Base-by-base conservation (phyloP, 2,888 invertebrate species). In the Dolomedes plantarius region DNA sequence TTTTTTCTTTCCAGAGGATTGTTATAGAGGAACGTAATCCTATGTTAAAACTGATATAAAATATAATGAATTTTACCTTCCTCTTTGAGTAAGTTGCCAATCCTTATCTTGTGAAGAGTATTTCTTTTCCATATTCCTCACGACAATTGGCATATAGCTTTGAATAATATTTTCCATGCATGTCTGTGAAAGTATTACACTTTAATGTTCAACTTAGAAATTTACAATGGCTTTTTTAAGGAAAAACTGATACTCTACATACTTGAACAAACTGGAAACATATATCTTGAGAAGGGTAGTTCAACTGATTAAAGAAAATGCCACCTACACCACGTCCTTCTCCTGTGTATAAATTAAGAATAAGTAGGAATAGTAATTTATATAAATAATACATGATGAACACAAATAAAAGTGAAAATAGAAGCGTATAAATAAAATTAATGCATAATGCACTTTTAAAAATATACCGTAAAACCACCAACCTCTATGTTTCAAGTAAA, bases 251-350 rank as follows among this genome's bases (percentile, higher is more conserved):
- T 46, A 46, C 2, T n/a, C 2, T 23, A 36, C 68, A 69, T 76
- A 91, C 91, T 83, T 88, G 90, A 23, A 97, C 95, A 92, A 98
- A 98, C 16, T 94, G 90, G 90, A 88, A 98, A 0, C 94, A 95
- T n/a, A 93, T 92, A 7, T 95, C 93, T 90, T 95, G 95, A 89
- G 92, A 93, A 0, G 97, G 96, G 0, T 93, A 92, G 71, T 98
- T 97, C 16, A 98, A 90, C 91, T 98, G 98, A 91, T 99, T 98
- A 91, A 98, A 99, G 93, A 99, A 98, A 89, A 98, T 98, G 0
- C 98, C 98, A 5, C 98, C 98, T 68, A 98, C 93, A 3, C 98
- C 98, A 88, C 98, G 94, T 74, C 95, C 92, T 91, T 98, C 98
- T 9, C 94, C 93, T 93, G 16, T 6, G 2, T 3, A 23, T 23